Base-by-base conservation (phyloP, 2,113 vertebrate genomes). In the Xyliphius kryptos region DNA sequence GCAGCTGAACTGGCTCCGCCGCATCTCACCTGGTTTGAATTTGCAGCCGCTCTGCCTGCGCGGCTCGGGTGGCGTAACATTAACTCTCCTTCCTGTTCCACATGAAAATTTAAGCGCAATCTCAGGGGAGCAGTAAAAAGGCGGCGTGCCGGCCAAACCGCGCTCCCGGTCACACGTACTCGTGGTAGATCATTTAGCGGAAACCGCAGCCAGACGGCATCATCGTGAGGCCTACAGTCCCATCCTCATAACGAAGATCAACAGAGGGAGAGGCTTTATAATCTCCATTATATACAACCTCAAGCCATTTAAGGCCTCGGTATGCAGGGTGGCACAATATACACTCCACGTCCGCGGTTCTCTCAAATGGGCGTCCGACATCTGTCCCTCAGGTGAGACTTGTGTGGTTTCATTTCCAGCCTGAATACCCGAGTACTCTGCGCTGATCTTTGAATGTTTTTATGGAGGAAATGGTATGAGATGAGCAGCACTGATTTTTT, bases 31-130 rank as follows among this genome's bases (percentile, higher is more conserved):
- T 85, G 82, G 69, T 83, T 85, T 67, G 70, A 67, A 83, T 85
- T 82, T 82, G 75, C 66, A 49, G 75, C 58, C 66, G 73, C 73
- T 73, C 44, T 56, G 76, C 68, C 68, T 50, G 56, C 50, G 72
- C 70, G 15, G 67, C 59, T 62, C 74, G 78, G 74, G 61, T 63
- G 74, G 72, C 78, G 81, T 83, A 82, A 85, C 78, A 80, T 81
- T 82, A 85, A 82, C 85, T 83, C 82, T 72, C 53, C 66, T 80
- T 82, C 81, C 84, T 81, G 76, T 79, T 79, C 79, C 76, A 78
- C 77, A 77, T 80, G 78, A 80, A 85, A 80, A 80, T 78, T 67
- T 82, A 81, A 84, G 76, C 70, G 61, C 51, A 74, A 79, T 83
- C 81, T 79, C 81, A 76, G 70, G 81, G 80, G 80, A 72, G 77